Evolutionary conservation across 2,888 invertebrate genomes (phyloP), one percentile per base, ranked within the genome.

Genomic region (Andrena bicolor): DNA sequence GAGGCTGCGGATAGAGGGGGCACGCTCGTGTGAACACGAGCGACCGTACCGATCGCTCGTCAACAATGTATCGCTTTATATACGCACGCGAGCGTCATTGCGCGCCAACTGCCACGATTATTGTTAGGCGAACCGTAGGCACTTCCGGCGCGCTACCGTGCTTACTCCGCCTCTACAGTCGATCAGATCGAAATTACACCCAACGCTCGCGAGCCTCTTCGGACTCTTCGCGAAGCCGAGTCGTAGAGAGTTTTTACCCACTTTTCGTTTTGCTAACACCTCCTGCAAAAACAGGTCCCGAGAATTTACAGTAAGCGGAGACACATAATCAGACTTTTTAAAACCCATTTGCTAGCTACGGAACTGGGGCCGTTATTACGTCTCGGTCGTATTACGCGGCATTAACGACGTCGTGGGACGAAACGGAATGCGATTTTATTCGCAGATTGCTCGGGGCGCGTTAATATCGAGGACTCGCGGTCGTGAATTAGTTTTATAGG

Each of bases 1-100:
- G 41, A 1, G 30, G 61, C 10, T 51, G 32, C 20, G 23, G 74
- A 81, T 53, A 41, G 60, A n/a, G 28, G 64, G 35, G 58, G 16
- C 58, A 68, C 75, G 66, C 75, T 81, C 82, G 82, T 82, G 82
- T 68, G 81, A 76, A 81, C 76, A 76, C 81, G 48, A 41, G 32
- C 68, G 68, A 51, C 48, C 58, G 30, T 26, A 23, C 35, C 51
- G 68, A 72, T 63, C 80, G 68, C 26, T 41, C 70, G 63, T 53
- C 71, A 53, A 82, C 82, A 82, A 82, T 82, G 82, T 82, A 75
- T 81, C 75, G 63, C 51, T 64, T 73, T 78, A 63, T 58, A 69
- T 65, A 48, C 61, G 63, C 77, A 56, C 76, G 61, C 51, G 65
- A 35, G 10, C 26, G 71, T 63, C 61, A 35, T 63, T 72, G 49